phyloP scores from a whole-genome alignment of 2,888 invertebrate genomes.

The Lasioglossum figueresi region DNA sequence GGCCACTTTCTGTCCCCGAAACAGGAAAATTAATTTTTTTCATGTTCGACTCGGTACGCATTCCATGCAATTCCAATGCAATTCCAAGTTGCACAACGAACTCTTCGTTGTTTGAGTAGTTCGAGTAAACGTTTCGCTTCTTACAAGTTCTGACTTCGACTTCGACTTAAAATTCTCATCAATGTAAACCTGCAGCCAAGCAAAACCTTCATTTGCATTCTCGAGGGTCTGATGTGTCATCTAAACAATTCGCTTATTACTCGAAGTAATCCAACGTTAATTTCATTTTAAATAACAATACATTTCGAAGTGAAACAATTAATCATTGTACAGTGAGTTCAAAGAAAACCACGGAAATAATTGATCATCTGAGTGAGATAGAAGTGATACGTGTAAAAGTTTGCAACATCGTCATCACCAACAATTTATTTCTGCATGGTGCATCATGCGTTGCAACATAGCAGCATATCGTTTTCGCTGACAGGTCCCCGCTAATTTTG shows the following conservation, averaged over 20 bases:
- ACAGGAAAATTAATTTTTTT: constrained; percentile 41
- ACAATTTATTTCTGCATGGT: constrained; percentile 16
- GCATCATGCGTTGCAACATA: not conserved
- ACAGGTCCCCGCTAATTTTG: not conserved
- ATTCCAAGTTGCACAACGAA: constrained; percentile 1
- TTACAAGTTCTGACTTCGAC: not conserved
- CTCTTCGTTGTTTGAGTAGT: not conserved
- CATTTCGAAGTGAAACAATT: not conserved
- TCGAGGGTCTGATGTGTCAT: not conserved
- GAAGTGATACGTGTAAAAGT: not conserved
- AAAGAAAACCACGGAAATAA: not conserved
- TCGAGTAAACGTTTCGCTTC: not conserved
- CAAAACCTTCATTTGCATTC: not conserved
- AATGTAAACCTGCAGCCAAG: not conserved
- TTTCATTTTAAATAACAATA: not conserved
- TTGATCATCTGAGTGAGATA: not conserved
- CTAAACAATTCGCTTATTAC: not conserved
- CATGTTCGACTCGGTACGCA: not conserved
- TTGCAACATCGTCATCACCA: not conserved
- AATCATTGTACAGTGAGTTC: not conserved
- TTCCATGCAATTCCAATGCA: not conserved
- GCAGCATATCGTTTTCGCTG: not conserved
- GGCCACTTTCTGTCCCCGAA: constrained; percentile 10
- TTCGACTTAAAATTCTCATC: not conserved
- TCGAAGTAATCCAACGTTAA: not conserved